A percentile compares a stretch with the other conserved stretches of the same genome.
These are phyloP conservation scores for Menidia beryllina DNA, from an alignment of 2,113 vertebrate genomes.

Conservation along the genomic window DNA sequence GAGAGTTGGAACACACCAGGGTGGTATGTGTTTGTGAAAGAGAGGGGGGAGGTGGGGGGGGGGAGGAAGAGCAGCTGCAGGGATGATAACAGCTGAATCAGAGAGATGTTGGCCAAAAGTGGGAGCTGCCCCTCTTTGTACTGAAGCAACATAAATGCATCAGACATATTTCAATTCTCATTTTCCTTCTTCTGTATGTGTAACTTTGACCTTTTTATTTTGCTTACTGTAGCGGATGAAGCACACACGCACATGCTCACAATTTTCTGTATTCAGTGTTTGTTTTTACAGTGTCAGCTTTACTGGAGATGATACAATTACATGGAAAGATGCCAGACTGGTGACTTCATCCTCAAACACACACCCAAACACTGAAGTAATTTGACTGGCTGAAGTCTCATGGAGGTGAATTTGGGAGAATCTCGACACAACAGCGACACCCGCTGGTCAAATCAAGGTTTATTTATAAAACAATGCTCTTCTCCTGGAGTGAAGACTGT, in stretches of 20 bases:
- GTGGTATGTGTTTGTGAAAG: conserved; percentile 2
- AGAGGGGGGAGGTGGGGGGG: neutral
- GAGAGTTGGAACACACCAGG: conserved; percentile 7
- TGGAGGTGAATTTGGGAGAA: conserved; percentile 13
- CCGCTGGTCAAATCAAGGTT: conserved; percentile 37
- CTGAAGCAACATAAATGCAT: conserved; percentile 52
- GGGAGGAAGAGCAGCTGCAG: neutral
- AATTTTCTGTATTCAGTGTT: conserved; percentile 10
- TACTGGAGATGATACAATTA: conserved; percentile 8
- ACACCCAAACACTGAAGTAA: conserved; percentile 7
- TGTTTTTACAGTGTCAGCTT: conserved; percentile 28
- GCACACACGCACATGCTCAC: neutral
- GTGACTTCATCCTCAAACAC: conserved; percentile 17
- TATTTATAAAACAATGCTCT: neutral
- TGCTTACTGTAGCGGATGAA: conserved; percentile 6
- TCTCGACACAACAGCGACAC: conserved; percentile 55
- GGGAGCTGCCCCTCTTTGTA: conserved; percentile 31
- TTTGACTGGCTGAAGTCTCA: neutral
- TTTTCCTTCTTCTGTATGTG: neutral
- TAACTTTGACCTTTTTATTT: neutral
- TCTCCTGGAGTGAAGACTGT: too few relatives aligned
- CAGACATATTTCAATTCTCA: conserved; percentile 18
- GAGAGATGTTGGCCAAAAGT: conserved; percentile 44
- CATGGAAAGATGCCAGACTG: conserved; percentile 23
- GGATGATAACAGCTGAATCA: conserved; percentile 60